Base-by-base conservation (phyloP, 2,113 vertebrate species). In the Microcebus ravelobensis region DNA sequence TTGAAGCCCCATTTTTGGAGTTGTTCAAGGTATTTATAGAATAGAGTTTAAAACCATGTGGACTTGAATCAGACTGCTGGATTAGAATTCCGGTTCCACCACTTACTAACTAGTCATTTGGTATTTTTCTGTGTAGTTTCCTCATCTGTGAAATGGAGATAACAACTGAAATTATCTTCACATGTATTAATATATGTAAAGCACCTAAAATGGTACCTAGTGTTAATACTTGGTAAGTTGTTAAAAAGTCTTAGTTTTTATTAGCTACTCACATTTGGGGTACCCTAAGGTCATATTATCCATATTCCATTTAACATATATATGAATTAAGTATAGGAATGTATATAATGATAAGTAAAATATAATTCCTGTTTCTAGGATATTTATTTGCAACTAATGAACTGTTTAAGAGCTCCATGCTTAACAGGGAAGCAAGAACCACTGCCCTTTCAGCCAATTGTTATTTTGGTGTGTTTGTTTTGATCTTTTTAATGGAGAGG, bases 331-430 rank as follows among this genome's bases (percentile, higher is more conserved):
- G 42, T 55, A 12, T 76, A 85, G 65, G 18, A 39, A 36, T 6
- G 39, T 73, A 29, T 52, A 80, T 17, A 84, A 87, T 57, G 15
- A 81, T 85, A 11, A 81, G 50, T 82, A 89, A 96, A 74, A 45
- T 42, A 74, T 42, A 94, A 88, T 89, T 85, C 20, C 77, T 84
- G 27, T 81, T 81, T 31, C 50, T 39, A 89, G 71, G 79, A 95
- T 81, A 95, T 5, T 94, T 83, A 90, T 31, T 68, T 79, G 81
- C 74, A 94, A 48, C n/a, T 80, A 84, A 83, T 50, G 27, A 87
- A 87, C 42, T 48, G 13, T 86, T 88, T 50, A 67, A 77, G 52
- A 84, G 61, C 18, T 85, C 34, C 15, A 42, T 81, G 63, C 45
- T 84, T 87, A 81, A 77, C 23, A 91, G 17, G 50, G 45, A 96